These are phyloP conservation scores for Machaerirhynchus nigripectus DNA, from an alignment of 2,113 vertebrate genomes.

Conservation along the genomic window DNA sequence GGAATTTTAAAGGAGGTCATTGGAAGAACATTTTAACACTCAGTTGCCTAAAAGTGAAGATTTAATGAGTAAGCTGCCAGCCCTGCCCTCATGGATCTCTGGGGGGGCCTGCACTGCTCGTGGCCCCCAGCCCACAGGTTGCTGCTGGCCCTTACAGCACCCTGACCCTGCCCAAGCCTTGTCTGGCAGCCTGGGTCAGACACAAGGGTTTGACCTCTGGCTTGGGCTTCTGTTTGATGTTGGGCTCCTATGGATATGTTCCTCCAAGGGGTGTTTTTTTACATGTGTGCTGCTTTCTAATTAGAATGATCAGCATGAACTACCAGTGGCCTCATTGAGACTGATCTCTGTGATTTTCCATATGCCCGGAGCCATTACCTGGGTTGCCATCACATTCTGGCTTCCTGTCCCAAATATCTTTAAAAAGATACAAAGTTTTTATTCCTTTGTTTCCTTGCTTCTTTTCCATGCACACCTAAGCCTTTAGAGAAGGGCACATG, in stretches of 20 bases:
- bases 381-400: neutral
- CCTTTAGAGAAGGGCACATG: neutral
- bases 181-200: neutral
- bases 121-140: fast-evolving
- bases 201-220: fast-evolving
- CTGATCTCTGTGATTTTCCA: neutral
- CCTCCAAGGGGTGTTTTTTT: neutral
- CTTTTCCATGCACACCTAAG: neutral
- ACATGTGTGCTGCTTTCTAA: neutral
- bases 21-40: neutral
- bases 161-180: neutral
- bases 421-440: neutral
- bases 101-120: fast-evolving
- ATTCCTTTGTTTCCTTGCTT: neutral
- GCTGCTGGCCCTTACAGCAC: neutral
- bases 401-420: neutral
- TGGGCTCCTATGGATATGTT: neutral
- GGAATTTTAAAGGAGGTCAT: neutral
- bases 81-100: neutral
- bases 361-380: neutral
- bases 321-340: neutral
- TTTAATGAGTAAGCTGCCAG: neutral
- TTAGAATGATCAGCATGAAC: neutral
- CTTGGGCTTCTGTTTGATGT: neutral
- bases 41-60: neutral